Conservation (phyloP, 2,888 invertebrate genomes). For the Lacanobia wlatinum region DNA sequence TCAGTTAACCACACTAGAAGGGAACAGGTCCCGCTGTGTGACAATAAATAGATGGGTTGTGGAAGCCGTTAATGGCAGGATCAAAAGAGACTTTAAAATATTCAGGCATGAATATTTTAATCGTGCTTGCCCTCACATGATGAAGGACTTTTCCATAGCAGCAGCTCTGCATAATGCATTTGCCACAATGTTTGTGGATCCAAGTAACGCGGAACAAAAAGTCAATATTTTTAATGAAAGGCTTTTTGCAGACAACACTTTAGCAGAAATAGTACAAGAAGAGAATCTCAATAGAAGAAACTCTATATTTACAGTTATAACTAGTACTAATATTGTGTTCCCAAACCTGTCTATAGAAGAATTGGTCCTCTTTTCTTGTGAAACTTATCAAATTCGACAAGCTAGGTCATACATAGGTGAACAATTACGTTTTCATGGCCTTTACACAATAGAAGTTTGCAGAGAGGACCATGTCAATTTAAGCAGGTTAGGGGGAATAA, state of each 20-base stretch:
- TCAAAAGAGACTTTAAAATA: conserved; percentile 37
- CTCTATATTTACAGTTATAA: conserved; percentile 14
- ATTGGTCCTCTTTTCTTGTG: conserved; percentile 27
- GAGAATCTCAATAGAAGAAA: conserved; percentile 18
- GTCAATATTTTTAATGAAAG: conserved; percentile 16
- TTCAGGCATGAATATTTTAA: conserved; percentile 35
- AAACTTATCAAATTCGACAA: conserved; percentile 32
- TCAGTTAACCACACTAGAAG: conserved; percentile 12
- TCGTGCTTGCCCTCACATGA: conserved; percentile 27
- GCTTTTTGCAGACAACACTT: conserved; percentile 7
- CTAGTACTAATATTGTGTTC: conserved; percentile 14
- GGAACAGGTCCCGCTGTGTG: conserved; percentile 21
- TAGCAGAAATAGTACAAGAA: conserved; percentile 16
- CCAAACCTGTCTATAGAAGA: conserved; percentile 23
- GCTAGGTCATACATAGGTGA: conserved; percentile 28
- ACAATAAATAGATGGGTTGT: conserved; percentile 35
- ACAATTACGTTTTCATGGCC: conserved; percentile 20
- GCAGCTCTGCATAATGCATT: conserved; percentile 36
- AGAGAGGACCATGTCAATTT: conserved; percentile 31
- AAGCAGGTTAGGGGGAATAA: conserved; percentile 32
- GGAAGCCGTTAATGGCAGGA: conserved; percentile 30
- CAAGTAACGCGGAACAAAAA: conserved; percentile 28
- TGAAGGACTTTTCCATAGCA: conserved; percentile 26
- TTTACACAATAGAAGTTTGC: conserved; percentile 30
- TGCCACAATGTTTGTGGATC: conserved; percentile 31